Evolutionary conservation across 2,888 invertebrate species (phyloP).

Genomic region (Ethmia dodecea): DNA sequence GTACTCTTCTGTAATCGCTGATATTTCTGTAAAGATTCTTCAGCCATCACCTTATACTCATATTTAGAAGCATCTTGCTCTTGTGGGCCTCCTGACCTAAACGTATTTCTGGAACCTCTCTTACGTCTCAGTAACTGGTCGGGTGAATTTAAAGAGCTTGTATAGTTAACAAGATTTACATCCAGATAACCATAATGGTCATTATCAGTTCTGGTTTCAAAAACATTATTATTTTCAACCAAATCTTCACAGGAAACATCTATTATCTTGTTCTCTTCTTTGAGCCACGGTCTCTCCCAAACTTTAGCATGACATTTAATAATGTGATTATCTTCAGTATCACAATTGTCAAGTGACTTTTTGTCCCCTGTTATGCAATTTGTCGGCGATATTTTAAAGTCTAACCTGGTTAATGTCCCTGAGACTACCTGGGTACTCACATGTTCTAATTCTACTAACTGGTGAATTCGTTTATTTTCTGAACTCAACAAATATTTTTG

Average conservation of each 20-base stretch:
- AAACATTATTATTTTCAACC: neutral
- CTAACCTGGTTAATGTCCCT: slow-evolving; percentile 8
- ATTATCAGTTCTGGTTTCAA: neutral
- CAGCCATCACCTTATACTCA: slow-evolving; percentile 32
- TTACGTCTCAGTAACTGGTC: neutral
- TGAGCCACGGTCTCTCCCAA: slow-evolving; percentile 13
- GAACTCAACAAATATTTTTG: neutral
- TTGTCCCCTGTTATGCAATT: neutral
- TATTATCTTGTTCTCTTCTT: slow-evolving; percentile 5
- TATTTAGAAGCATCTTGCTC: slow-evolving; percentile 25
- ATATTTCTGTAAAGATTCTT: slow-evolving; percentile 35
- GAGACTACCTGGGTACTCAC: slow-evolving; percentile 9
- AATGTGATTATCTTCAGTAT: neutral
- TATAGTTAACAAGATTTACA: too few relatives aligned
- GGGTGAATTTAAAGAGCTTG: too few relatives aligned
- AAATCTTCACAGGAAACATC: neutral
- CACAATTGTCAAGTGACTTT: neutral
- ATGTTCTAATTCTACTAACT: slow-evolving; percentile 1
- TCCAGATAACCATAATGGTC: too few relatives aligned
- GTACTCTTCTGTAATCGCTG: slow-evolving; percentile 20
- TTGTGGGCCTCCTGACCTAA: neutral
- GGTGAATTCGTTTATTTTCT: neutral
- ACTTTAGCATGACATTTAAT: slow-evolving; percentile 2
- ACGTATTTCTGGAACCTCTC: neutral
- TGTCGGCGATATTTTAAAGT: slow-evolving; percentile 8